A percentile compares a stretch with the other conserved stretches of the same genome.
phyloP scores from a whole-genome alignment of 2,113 vertebrate species.

The Hemiscyllium ocellatum region DNA sequence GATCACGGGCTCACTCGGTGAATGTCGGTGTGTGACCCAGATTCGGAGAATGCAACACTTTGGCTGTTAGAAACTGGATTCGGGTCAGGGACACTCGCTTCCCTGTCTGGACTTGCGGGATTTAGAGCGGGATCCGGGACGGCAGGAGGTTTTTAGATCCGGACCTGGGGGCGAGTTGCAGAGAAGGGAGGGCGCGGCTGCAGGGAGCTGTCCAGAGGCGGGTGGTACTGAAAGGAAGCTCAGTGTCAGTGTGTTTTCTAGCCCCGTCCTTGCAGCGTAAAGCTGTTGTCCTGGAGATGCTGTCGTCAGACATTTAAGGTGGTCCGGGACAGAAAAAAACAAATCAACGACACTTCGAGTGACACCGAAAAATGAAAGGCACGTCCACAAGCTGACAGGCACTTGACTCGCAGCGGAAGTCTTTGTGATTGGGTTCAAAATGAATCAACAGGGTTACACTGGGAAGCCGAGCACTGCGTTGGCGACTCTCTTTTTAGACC shows the following conservation, averaged over 20 bases:
- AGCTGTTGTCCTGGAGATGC: constrained; percentile 72
- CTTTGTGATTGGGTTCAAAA: background rate
- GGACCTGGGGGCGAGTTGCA: background rate
- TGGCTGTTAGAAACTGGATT: background rate
- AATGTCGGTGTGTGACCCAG: background rate
- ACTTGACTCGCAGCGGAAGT: background rate
- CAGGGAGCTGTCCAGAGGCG: constrained; percentile 62
- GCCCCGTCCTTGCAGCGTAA: constrained; percentile 66
- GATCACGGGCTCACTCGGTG: background rate
- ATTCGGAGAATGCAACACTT: background rate
- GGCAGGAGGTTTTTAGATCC: background rate
- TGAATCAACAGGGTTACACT: background rate
- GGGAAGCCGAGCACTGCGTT: background rate
- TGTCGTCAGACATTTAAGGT: constrained; percentile 68
- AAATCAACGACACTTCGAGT: background rate
- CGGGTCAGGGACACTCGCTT: background rate
- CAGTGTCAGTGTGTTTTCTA: constrained; percentile 63
- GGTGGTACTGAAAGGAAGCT: constrained; percentile 69
- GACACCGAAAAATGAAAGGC: background rate
- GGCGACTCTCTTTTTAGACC: background rate
- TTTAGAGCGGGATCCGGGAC: background rate
- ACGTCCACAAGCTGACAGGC: background rate
- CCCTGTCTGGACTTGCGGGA: background rate
- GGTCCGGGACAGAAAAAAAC: constrained; percentile 43
- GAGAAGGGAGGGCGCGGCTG: background rate